Evolutionary conservation across 2,113 vertebrate genomes (phyloP), one percentile per base, ranked within the genome.

Genomic region (Toxotes jaculatrix): DNA sequence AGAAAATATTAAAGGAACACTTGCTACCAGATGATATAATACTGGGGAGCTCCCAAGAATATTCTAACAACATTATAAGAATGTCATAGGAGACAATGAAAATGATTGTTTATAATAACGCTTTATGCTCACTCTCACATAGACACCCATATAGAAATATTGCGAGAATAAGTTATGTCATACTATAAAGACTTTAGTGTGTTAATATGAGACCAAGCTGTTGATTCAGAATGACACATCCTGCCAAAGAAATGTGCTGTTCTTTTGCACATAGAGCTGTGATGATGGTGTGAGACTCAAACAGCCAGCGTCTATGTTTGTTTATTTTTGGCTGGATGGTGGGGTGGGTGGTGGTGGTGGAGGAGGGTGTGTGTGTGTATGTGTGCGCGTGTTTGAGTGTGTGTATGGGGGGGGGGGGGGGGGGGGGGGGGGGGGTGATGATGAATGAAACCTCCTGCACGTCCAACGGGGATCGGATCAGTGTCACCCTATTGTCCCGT

Each of bases 401-500:
- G 40, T 49, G 62, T 53, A n/a, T 14, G 45, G 0, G 69, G 4
- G 64, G 7, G 21, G 32, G 11, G 10, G 45, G 21, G 10, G 19
- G 61, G 51, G 13, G 55, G 51, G n/a, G 34, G 34, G 57, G 77
- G 62, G 61, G 23, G 57, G 14, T 76, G 83, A 79, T 85, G 68
- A 93, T 94, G 91, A 94, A 93, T 92, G 92, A 93, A 91, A 92
- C 79, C 85, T 87, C 81, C 68, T 79, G 82, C 87, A 32, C 81
- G 88, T 90, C 91, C 83, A 89, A 69, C 80, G 66, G 80, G 88
- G 90, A 85, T 90, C 89, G 82, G 89, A 95, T 94, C 95, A 81
- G 92, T 95, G 95, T 96, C 95, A 91, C 92, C 90, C 94, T 86
- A 95, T 96, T 96, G 95, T 95, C 95, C 95, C 89, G 71, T 76